Evolutionary conservation across 2,113 vertebrate genomes (phyloP).

Genomic region (Cinclus cinclus): DNA sequence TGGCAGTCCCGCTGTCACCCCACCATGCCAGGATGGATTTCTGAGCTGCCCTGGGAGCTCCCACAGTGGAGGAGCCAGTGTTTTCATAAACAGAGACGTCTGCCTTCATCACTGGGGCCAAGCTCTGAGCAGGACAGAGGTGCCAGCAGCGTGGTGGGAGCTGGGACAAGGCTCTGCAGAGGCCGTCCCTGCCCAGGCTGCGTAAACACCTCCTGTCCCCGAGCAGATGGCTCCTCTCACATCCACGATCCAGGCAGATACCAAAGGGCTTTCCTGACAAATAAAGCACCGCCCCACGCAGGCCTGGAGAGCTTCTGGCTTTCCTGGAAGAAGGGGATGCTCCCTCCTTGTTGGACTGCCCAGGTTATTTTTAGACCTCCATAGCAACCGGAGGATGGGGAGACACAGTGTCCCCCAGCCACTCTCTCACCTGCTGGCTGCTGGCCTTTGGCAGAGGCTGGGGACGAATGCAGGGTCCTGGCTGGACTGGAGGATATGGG

Average conservation of each 20-base stretch:
- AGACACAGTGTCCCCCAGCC: neutral
- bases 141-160: accelerated
- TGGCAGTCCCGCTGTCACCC: neutral
- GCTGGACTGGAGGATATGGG: neutral
- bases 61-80: accelerated
- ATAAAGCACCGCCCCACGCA: accelerated
- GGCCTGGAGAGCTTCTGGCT: neutral
- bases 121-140: neutral
- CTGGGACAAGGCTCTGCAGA: accelerated
- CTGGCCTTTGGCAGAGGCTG: neutral
- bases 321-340: neutral
- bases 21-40: accelerated
- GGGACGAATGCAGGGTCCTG: accelerated
- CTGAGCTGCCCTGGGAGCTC: neutral
- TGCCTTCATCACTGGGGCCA: neutral
- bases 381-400: neutral
- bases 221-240: constrained; percentile 26
- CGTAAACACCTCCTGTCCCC: neutral
- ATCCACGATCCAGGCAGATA: neutral
- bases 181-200: neutral
- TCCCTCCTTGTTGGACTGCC: neutral
- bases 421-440: neutral
- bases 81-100: neutral
- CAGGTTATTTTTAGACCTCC: neutral
- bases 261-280: constrained; percentile 37